Conservation (phyloP, 2,888 invertebrate genomes). For the Lymantria dispar region DNA sequence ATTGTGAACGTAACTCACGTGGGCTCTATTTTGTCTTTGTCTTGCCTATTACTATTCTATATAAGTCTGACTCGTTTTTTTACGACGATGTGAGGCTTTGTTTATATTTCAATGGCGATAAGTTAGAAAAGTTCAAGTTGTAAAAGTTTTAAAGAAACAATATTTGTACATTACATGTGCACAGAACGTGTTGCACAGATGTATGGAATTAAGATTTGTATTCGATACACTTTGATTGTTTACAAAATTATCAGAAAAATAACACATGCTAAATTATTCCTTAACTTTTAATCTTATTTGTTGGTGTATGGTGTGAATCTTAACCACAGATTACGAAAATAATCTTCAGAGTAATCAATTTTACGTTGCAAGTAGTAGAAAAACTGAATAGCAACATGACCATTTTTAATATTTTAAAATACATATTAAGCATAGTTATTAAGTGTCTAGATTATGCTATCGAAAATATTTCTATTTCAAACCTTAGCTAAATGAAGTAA, state of each 20-base stretch:
- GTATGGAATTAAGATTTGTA: constrained; percentile 5
- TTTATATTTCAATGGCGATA: constrained; percentile 69
- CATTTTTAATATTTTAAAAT: too few relatives aligned
- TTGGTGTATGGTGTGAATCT: too few relatives aligned
- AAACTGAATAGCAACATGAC: too few relatives aligned
- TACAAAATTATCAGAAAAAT: constrained; percentile 3
- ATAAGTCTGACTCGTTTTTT: constrained; percentile 43
- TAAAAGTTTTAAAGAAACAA: constrained; percentile 44
- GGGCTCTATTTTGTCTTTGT: constrained; percentile 58
- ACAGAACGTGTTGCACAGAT: constrained; percentile 46
- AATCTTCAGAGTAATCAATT: too few relatives aligned
- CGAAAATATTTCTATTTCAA: too few relatives aligned
- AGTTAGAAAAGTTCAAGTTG: constrained; percentile 42
- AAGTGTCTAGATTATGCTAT: too few relatives aligned
- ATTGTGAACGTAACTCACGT: constrained; percentile 78
- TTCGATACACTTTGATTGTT: neutral
- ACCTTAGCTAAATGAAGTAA: too few relatives aligned
- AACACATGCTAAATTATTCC: neutral
- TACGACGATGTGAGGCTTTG: constrained; percentile 53
- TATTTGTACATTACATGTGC: constrained; percentile 47
- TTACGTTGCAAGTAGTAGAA: too few relatives aligned
- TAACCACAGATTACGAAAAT: too few relatives aligned
- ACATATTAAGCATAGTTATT: too few relatives aligned
- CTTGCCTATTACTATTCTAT: constrained; percentile 30
- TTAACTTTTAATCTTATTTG: too few relatives aligned